Evolutionary conservation across 2,113 vertebrate species (phyloP).

Genomic region (Emydocephalus ijimae): DNA sequence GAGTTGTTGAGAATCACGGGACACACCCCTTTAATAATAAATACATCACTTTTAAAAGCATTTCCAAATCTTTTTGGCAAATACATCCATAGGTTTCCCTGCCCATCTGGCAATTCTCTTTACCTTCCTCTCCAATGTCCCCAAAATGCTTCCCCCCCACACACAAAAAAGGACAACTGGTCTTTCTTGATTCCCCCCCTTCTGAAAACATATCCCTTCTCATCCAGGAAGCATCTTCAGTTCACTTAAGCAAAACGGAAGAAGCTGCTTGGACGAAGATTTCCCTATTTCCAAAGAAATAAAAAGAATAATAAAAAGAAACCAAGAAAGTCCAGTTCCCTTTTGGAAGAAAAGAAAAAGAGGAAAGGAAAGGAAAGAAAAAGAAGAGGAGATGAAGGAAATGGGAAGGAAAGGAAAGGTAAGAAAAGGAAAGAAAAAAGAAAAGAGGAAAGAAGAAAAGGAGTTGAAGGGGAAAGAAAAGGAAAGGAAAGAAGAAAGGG

Average conservation of each 20-base stretch:
- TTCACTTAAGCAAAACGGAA: neutral
- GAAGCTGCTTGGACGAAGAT: neutral
- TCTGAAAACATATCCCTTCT: neutral
- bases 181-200: neutral
- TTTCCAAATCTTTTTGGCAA: neutral
- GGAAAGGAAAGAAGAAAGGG: neutral
- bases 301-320: no score
- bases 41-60: neutral
- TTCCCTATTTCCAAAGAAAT: no score
- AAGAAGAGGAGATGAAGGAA: no score
- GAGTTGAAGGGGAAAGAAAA: no score
- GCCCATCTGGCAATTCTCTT: neutral
- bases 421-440: no score
- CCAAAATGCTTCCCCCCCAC: neutral
- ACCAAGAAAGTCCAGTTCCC: neutral
- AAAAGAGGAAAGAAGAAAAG: no score
- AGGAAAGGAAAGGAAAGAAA: accelerated
- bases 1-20: neutral
- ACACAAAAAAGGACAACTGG: neutral
- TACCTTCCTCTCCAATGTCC: accelerated
- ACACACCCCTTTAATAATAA: neutral
- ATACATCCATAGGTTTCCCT: neutral
- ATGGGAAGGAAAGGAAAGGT: no score
- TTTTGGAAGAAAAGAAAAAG: neutral
- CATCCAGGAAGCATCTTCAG: neutral